Conservation (phyloP, 2,113 vertebrate genomes). For the Oreochromis niloticus region DNA sequence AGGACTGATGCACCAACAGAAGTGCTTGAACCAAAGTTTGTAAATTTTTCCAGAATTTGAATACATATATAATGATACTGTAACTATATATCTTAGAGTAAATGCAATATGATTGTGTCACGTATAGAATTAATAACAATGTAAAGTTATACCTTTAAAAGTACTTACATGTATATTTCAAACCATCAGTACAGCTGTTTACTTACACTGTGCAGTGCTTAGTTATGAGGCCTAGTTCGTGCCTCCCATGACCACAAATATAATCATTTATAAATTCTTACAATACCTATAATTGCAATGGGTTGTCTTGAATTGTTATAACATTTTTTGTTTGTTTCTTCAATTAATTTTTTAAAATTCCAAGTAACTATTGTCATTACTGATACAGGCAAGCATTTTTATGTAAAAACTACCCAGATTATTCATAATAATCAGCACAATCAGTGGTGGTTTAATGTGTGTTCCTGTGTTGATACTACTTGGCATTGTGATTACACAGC, state of each 20-base stretch:
- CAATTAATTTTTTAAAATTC: neutral
- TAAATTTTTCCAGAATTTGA: neutral
- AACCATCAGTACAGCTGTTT: neutral
- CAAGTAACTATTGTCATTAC: neutral
- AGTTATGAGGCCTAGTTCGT: neutral
- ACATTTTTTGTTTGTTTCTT: neutral
- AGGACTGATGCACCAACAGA: neutral
- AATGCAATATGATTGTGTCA: neutral
- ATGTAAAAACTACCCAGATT: neutral
- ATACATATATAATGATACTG: neutral
- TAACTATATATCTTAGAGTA: neutral
- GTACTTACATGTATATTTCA: neutral
- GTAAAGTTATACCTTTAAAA: neutral
- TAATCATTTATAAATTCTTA: neutral
- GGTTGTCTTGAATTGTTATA: neutral
- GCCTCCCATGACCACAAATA: neutral
- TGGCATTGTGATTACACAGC: neutral
- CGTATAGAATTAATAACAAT: neutral
- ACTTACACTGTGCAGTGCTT: neutral
- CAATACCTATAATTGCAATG: neutral
- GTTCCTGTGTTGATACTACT: neutral
- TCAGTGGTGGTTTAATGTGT: neutral
- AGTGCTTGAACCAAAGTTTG: neutral
- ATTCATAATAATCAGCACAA: neutral
- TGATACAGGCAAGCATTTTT: neutral